Percentiles rank a stretch among this genome's conserved stretches.
These are phyloP conservation scores for Leucophenga maculata DNA, from an alignment of 2,888 invertebrate species.

Conservation along the genomic window DNA sequence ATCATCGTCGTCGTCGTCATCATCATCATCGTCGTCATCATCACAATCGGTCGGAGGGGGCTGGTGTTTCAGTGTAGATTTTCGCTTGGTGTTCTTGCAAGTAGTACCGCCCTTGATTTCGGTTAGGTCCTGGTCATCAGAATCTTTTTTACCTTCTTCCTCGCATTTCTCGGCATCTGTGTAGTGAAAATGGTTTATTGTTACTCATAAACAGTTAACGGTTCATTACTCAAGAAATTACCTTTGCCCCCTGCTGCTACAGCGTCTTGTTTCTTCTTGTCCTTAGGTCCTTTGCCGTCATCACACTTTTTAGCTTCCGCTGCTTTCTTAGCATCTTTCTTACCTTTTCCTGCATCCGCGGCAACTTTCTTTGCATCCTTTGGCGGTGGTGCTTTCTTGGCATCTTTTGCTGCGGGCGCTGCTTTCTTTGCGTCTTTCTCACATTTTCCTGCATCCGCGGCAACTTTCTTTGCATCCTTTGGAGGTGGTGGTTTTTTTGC, in stretches of 20 bases:
- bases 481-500: background rate
- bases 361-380: background rate
- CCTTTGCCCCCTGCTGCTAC: background rate
- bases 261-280: too few relatives aligned
- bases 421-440: too few relatives aligned
- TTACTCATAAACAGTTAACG: too few relatives aligned
- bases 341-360: slow-evolving; percentile 6
- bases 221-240: background rate
- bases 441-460: too few relatives aligned
- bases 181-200: too few relatives aligned
- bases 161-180: background rate
- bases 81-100: background rate
- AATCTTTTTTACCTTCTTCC: background rate
- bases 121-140: background rate
- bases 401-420: too few relatives aligned
- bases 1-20: too few relatives aligned
- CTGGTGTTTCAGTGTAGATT: background rate
- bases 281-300: too few relatives aligned
- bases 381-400: background rate
- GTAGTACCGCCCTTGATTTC: background rate
- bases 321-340: slow-evolving; percentile 19
- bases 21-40: too few relatives aligned
- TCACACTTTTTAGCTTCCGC: slow-evolving; percentile 13
- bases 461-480: background rate
- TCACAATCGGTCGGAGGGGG: too few relatives aligned